Percentiles rank a stretch among this genome's conserved stretches.
phyloP scores from a whole-genome alignment of 2,797 vertebrate genomes.

The Sebastes kiyomatsui region DNA sequence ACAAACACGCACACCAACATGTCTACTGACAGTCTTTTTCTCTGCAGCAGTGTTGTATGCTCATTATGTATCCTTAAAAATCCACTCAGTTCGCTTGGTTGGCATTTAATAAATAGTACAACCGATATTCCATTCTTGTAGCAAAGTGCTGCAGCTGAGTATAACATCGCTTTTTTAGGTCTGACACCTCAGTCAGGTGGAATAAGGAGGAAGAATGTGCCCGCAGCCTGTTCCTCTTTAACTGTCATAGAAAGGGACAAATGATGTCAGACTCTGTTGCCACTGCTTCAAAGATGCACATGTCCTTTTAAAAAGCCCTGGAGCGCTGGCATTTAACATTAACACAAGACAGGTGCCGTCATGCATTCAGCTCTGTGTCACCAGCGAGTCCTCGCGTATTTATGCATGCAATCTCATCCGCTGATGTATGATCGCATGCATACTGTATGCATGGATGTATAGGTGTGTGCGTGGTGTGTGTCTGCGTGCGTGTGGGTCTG shows the following conservation, averaged over 20 bases:
- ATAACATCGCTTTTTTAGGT: slow-evolving; percentile 38
- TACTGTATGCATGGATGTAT: slow-evolving; percentile 31
- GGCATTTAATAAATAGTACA: slow-evolving; percentile 32
- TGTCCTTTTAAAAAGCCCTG: slow-evolving; percentile 68
- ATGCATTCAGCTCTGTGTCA: slow-evolving; percentile 63
- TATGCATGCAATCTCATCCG: slow-evolving; percentile 57
- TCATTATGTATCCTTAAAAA: slow-evolving; percentile 44
- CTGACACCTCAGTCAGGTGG: slow-evolving; percentile 61
- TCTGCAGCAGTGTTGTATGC: neutral
- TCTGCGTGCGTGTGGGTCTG: slow-evolving; percentile 13
- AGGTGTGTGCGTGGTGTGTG: slow-evolving; percentile 24
- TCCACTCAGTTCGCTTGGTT: slow-evolving; percentile 29
- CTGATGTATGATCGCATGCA: slow-evolving; percentile 60
- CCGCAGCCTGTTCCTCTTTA: slow-evolving; percentile 64
- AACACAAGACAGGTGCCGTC: slow-evolving; percentile 68
- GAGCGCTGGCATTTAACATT: slow-evolving; percentile 69
- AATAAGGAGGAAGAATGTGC: slow-evolving; percentile 50
- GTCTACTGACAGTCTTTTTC: neutral
- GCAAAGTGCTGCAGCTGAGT: slow-evolving; percentile 8
- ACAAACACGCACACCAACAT: slow-evolving; percentile 39
- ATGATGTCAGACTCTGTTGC: slow-evolving; percentile 71
- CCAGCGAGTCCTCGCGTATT: slow-evolving; percentile 50
- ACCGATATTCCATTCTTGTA: neutral
- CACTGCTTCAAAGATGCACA: slow-evolving; percentile 70
- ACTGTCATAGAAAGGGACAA: slow-evolving; percentile 76